Percentiles rank a stretch among this genome's conserved stretches.
Evolutionary conservation across 2,888 invertebrate species (phyloP).

Genomic region (Salpingus planirostris): DNA sequence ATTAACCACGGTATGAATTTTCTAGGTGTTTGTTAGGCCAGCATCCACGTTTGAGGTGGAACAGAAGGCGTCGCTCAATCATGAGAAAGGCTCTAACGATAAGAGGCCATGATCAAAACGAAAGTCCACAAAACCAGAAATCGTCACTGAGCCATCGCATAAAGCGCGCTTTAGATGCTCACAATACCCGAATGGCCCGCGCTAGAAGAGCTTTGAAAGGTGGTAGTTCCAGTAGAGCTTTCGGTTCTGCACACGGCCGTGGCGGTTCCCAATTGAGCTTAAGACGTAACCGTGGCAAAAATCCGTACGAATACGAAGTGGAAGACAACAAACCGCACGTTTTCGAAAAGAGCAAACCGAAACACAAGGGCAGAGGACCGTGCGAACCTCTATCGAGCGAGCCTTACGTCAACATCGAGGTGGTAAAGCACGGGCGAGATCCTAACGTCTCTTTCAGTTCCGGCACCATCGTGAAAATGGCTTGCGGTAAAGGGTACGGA

Average conservation of each 20-base stretch:
- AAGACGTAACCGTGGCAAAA: constrained; percentile 27
- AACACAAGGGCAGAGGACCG: constrained; percentile 46
- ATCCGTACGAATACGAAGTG: constrained; percentile 22
- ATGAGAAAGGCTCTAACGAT: constrained; percentile 33
- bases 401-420: constrained; percentile 58
- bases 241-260: constrained; percentile 32
- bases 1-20: constrained; percentile 11
- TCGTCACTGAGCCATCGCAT: not conserved
- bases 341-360: constrained; percentile 27
- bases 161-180: not conserved
- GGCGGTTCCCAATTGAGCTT: constrained; percentile 29
- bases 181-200: not conserved
- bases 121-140: constrained; percentile 14
- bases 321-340: constrained; percentile 13
- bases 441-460: constrained; percentile 64
- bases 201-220: constrained; percentile 29
- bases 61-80: constrained; percentile 55
- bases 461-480: constrained; percentile 66
- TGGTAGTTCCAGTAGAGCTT: constrained; percentile 32
- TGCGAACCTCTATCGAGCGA: constrained; percentile 60
- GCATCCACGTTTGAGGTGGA: constrained; percentile 81
- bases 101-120: constrained; percentile 27
- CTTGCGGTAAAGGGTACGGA: constrained; percentile 69
- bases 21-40: constrained; percentile 70
- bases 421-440: constrained; percentile 62